Evolutionary conservation across 2,888 invertebrate species (phyloP), one percentile per base, ranked within the genome.

Genomic region (Hypomecis punctinalis): DNA sequence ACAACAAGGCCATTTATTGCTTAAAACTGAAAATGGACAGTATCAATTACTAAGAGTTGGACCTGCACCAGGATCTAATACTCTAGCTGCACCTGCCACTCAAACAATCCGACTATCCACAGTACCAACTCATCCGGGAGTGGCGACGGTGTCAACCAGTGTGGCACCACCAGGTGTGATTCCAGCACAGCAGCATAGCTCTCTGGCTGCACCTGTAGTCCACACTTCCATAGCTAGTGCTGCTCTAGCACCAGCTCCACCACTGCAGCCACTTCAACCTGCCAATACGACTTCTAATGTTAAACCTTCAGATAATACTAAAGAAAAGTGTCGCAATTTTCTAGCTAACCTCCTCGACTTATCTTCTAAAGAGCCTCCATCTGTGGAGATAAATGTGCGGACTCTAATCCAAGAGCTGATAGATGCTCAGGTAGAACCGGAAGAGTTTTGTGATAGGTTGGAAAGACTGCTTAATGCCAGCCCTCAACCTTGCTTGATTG

Each of bases 401-500:
- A 97, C 96, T 76, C 95, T 99, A 59, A 99, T 99, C 79, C 99
- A 99, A 90, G 98, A 98, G 82, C 93, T 99, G 77, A 98, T 99
- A 73, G 98, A 99, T 91, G 97, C 97, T 67, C 96, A 96, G 89
- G 98, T 99, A 66, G 98, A 98, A 87, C 99, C 99, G 0, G 99
- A 99, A 86, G 97, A 97, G 88, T 99, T 99, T 93, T 99, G 99
- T 86, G 97, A 97, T 89, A 95, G 98, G 79, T 94, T 99, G 66
- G 99, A 99, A 89, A 95, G 96, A 86, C 95, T 99, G 80, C 94
- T 99, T 61, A 98, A 99, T 86, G 99, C 99, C 57, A 98, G 98
- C 79, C 99, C 99, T 39, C 99, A 99, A 89, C 99, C 99, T 78
- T 99, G 99, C 93, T 95, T 99, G 74, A 98, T 99, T 82, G 99